These are phyloP conservation scores for Troides aeacus DNA, from an alignment of 2,888 invertebrate species.

Conservation along the genomic window DNA sequence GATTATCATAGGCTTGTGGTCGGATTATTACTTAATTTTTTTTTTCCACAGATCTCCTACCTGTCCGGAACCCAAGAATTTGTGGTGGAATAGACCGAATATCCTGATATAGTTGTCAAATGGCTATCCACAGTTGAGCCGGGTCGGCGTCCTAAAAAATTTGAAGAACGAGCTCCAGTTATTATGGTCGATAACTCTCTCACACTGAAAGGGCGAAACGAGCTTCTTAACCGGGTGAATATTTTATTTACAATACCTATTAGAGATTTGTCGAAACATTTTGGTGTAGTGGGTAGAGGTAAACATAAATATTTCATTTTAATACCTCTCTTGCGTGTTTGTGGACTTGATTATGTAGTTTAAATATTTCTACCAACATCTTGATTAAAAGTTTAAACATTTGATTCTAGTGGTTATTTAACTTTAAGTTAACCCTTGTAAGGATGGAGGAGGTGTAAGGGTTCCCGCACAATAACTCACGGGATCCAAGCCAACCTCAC, in stretches of 20 bases:
- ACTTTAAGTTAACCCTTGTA: background rate
- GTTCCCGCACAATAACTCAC: too few relatives aligned
- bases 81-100: slow-evolving; percentile 55
- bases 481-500: too few relatives aligned
- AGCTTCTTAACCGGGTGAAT: slow-evolving; percentile 78
- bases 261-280: slow-evolving; percentile 77
- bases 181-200: slow-evolving; percentile 46
- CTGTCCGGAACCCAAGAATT: slow-evolving; percentile 66
- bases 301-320: slow-evolving; percentile 60
- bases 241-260: slow-evolving; percentile 77
- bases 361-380: slow-evolving; percentile 21
- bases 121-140: slow-evolving; percentile 49
- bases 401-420: slow-evolving; percentile 6
- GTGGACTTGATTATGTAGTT: slow-evolving; percentile 22
- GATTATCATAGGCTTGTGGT: slow-evolving; percentile 76
- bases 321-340: slow-evolving; percentile 35
- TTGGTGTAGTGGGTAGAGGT: slow-evolving; percentile 68
- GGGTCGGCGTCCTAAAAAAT: background rate
- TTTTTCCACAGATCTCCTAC: slow-evolving; percentile 66
- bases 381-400: slow-evolving; percentile 21
- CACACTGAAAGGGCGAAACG: slow-evolving; percentile 74
- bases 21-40: slow-evolving; percentile 78
- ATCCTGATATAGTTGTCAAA: slow-evolving; percentile 54
- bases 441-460: too few relatives aligned
- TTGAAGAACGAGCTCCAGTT: slow-evolving; percentile 31